Conservation (phyloP, 1,140 invertebrate genomes). For the Notospermus geniculatus region DNA sequence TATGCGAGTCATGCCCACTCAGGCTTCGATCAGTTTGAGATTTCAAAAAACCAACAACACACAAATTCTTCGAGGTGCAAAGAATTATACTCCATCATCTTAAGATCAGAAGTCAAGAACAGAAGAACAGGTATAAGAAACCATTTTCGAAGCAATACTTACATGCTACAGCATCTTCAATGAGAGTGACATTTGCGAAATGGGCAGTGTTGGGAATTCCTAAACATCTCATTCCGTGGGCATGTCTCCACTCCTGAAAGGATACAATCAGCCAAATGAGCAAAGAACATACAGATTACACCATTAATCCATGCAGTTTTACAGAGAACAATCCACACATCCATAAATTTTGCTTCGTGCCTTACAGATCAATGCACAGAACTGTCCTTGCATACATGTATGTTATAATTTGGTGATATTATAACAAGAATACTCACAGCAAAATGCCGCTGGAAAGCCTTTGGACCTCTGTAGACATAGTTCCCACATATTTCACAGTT, state of each 20-base stretch:
- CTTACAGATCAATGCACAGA: no score
- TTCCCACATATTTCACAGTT: constrained; percentile 99
- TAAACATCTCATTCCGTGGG: constrained; percentile 96
- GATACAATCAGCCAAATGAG: constrained; percentile 17
- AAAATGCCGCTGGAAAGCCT: constrained; percentile 99
- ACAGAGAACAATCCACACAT: no score
- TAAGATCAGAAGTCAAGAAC: no score
- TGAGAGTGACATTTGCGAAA: constrained; percentile 99
- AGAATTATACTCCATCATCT: background rate
- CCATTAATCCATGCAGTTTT: no score
- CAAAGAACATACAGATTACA: constrained; percentile 11
- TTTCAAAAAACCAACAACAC: constrained; percentile 6
- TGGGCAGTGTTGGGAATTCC: constrained; percentile 99
- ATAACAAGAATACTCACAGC: constrained; percentile 62
- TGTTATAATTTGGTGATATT: no score
- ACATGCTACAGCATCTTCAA: constrained; percentile 94
- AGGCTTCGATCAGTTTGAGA: constrained; percentile 4
- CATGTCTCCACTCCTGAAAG: constrained; percentile 91
- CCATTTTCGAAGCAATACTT: constrained; percentile 57
- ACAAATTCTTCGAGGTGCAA: background rate
- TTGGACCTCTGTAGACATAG: constrained; percentile 98
- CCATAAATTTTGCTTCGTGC: no score
- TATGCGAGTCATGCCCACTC: no score
- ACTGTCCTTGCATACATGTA: no score
- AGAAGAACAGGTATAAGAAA: background rate